A percentile compares a stretch with the other conserved stretches of the same genome.
These are phyloP conservation scores for Cryptomyrus ogoouensis DNA, from an alignment of 2,113 vertebrate genomes.

Conservation along the genomic window DNA sequence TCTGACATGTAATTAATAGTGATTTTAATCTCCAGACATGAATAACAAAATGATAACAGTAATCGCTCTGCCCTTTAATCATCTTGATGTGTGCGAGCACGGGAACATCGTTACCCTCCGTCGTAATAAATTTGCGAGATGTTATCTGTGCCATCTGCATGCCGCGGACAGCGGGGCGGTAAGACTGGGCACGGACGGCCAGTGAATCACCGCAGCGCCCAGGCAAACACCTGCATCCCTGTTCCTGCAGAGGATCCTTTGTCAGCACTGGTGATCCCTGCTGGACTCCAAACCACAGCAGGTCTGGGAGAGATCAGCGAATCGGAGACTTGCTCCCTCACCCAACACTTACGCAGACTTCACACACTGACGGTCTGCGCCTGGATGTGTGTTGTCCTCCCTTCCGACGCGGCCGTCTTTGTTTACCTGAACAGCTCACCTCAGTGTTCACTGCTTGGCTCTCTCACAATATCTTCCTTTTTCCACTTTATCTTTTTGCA, in stretches of 20 bases:
- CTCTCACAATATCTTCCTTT: background rate
- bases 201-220: background rate
- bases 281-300: background rate
- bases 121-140: background rate
- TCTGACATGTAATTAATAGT: constrained; percentile 31
- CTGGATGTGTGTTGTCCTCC: constrained; percentile 48
- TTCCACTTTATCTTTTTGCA: background rate
- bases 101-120: constrained; percentile 33
- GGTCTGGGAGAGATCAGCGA: background rate
- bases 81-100: constrained; percentile 38
- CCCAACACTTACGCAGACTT: too few species aligned
- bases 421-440: background rate
- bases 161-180: background rate
- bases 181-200: constrained; percentile 23
- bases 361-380: constrained; percentile 33
- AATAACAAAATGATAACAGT: constrained; percentile 37
- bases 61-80: constrained; percentile 45
- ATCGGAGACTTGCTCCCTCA: background rate
- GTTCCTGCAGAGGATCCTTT: constrained; percentile 32
- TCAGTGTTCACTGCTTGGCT: background rate
- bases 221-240: constrained; percentile 24
- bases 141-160: background rate
- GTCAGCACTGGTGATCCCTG: background rate
- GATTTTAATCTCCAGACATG: constrained; percentile 34
- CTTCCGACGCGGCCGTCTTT: constrained; percentile 38